Evolutionary conservation across 2,888 invertebrate species (phyloP), one percentile per base, ranked within the genome.

Genomic region (Tetragnatha montana): DNA sequence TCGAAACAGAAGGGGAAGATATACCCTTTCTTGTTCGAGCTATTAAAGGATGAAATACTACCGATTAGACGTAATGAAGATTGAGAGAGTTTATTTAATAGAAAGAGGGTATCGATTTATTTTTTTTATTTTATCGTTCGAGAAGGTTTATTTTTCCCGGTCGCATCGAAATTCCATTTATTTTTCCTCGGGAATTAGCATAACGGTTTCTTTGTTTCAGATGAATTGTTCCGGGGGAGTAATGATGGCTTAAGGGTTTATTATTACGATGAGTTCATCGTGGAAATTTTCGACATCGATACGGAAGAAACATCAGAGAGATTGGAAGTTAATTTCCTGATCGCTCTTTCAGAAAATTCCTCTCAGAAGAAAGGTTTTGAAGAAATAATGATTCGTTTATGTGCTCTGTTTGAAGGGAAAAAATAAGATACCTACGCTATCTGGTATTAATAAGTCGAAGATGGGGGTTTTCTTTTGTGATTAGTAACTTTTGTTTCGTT

Each of bases 1-100:
- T 35, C 35, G 35, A 35, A 4, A 79, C 19, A 51, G 3, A 80
- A 70, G 47, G 12, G 69, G 69, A 49, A n/a, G 21, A 76, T 49
- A 68, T 12, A 35, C 73, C 73, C n/a, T 10, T 75, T 47, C 68
- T 85, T 85, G 78, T 85, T 85, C 69, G 71, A n/a, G 85, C 78
- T 85, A 85, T 85, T 85, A 85, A 85, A 85, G 78, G 78, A 85
- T 85, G 85, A 85, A 85, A 85, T 85, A 85, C 85, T 85, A 78
- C 78, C 85, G 85, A 85, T 85, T 85, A 81, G 76, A 69, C 70
- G 51, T 78, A 85, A 85, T 85, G 85, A 85, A 85, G 85, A 85
- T 85, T 85, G 78, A 85, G 78, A 71, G 35, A 85, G 84, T 84
- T 78, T 85, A 78, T 85, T 78, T 85, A 78, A 78, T 78, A 85